Evolutionary conservation across 2,797 vertebrate species (phyloP).

Genomic region (Esox lucius): DNA sequence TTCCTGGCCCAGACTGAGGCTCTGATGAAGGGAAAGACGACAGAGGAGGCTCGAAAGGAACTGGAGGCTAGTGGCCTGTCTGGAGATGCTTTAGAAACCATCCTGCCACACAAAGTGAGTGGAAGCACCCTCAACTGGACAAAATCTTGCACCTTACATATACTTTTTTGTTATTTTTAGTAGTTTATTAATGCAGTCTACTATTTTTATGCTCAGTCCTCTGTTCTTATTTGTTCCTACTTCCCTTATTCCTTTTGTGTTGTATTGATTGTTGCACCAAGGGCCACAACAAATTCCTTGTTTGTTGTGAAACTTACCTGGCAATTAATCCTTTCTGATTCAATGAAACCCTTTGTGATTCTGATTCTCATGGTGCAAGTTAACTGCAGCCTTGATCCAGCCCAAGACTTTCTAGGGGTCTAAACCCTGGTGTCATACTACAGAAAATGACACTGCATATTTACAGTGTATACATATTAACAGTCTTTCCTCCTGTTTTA

Average conservation of each 20-base stretch:
- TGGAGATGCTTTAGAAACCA: slow-evolving; percentile 83
- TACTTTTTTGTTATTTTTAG: too few relatives aligned
- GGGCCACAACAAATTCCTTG: too few relatives aligned
- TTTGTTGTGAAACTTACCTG: too few relatives aligned
- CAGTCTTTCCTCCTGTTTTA: not conserved
- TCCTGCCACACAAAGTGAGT: slow-evolving; percentile 94
- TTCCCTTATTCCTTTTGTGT: too few relatives aligned
- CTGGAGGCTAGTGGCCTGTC: slow-evolving; percentile 84
- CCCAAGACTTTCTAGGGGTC: not conserved
- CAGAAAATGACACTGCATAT: not conserved
- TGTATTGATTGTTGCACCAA: too few relatives aligned
- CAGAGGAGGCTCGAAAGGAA: slow-evolving; percentile 89
- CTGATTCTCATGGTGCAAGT: not conserved
- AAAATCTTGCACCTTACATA: too few relatives aligned
- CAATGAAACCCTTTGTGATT: too few relatives aligned
- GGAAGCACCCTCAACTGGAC: not conserved
- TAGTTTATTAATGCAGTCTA: too few relatives aligned
- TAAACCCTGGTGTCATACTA: not conserved
- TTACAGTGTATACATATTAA: not conserved
- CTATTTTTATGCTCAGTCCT: too few relatives aligned
- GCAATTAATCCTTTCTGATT: too few relatives aligned
- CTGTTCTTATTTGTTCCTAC: too few relatives aligned
- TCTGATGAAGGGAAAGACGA: slow-evolving; percentile 92
- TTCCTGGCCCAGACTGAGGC: slow-evolving; percentile 97
- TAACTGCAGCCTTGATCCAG: not conserved